These are phyloP conservation scores for Eledone cirrhosa DNA, from an alignment of 2,888 invertebrate genomes.

Conservation along the genomic window DNA sequence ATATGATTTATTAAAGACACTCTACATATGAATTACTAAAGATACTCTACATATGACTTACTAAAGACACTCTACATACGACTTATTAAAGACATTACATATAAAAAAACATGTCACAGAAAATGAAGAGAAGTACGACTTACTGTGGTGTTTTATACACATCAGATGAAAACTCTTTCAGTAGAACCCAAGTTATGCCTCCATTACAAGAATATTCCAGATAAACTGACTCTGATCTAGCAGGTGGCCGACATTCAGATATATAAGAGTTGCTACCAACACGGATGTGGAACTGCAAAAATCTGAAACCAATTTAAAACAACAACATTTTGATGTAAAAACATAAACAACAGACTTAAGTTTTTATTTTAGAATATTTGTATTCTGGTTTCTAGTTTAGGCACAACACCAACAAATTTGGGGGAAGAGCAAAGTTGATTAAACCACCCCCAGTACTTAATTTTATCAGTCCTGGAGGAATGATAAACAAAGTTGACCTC, in stretches of 20 bases:
- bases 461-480: too few species aligned
- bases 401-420: too few species aligned
- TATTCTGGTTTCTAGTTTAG: neutral
- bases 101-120: too few species aligned
- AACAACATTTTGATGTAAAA: neutral
- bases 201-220: slow-evolving; percentile 66
- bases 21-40: too few species aligned
- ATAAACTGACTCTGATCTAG: slow-evolving; percentile 59
- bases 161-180: slow-evolving; percentile 55
- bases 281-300: slow-evolving; percentile 64
- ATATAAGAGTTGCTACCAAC: slow-evolving; percentile 63
- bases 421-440: too few species aligned
- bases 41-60: too few species aligned
- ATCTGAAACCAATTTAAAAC: slow-evolving; percentile 44
- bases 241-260: slow-evolving; percentile 64
- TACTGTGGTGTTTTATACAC: slow-evolving; percentile 62
- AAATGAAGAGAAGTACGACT: slow-evolving; percentile 30
- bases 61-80: too few species aligned
- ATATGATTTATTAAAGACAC: too few species aligned
- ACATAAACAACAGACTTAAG: neutral
- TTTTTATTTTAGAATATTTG: too few species aligned
- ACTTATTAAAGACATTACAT: too few species aligned
- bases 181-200: slow-evolving; percentile 63
- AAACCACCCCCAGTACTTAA: too few species aligned
- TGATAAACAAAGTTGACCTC: too few species aligned